Conservation (phyloP, 2,888 invertebrate species). For the Schizotus pectinicornis region DNA sequence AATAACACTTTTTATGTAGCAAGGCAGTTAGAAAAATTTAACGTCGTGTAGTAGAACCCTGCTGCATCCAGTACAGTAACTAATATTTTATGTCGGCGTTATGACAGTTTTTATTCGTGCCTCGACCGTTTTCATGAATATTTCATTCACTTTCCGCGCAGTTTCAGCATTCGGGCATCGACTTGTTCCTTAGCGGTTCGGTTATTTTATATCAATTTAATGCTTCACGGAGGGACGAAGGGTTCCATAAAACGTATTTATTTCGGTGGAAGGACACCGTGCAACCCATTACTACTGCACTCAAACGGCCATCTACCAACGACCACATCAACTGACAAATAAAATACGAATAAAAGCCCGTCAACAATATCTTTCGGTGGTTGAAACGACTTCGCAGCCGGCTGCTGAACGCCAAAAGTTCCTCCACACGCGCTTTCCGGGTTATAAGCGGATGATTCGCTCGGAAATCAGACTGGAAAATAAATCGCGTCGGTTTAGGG, state of each 20-base stretch:
- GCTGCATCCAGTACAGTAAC: slow-evolving; percentile 6
- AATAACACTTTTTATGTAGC: too few relatives aligned
- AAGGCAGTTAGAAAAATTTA: slow-evolving; percentile 2
- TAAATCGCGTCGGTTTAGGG: not conserved
- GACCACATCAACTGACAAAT: too few relatives aligned
- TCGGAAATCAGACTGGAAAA: too few relatives aligned
- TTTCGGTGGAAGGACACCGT: not conserved
- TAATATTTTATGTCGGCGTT: slow-evolving; percentile 19
- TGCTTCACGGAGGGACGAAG: not conserved
- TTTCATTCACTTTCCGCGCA: slow-evolving; percentile 28
- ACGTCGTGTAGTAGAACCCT: not conserved
- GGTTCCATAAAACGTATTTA: slow-evolving; percentile 1
- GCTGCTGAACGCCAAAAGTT: too few relatives aligned
- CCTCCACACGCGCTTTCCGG: too few relatives aligned
- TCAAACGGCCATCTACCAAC: too few relatives aligned
- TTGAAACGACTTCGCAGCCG: too few relatives aligned
- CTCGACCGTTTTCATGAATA: slow-evolving; percentile 27
- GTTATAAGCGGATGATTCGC: too few relatives aligned
- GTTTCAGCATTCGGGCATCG: slow-evolving; percentile 3
- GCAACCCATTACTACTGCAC: too few relatives aligned
- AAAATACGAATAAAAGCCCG: too few relatives aligned
- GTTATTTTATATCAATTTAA: slow-evolving; percentile 11
- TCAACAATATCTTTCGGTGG: too few relatives aligned
- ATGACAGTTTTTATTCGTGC: slow-evolving; percentile 28
- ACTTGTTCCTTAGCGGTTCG: slow-evolving; percentile 6